A percentile compares a stretch with the other conserved stretches of the same genome.
Conservation (phyloP, 2,113 vertebrate species). For the Zosterops japonicus region DNA sequence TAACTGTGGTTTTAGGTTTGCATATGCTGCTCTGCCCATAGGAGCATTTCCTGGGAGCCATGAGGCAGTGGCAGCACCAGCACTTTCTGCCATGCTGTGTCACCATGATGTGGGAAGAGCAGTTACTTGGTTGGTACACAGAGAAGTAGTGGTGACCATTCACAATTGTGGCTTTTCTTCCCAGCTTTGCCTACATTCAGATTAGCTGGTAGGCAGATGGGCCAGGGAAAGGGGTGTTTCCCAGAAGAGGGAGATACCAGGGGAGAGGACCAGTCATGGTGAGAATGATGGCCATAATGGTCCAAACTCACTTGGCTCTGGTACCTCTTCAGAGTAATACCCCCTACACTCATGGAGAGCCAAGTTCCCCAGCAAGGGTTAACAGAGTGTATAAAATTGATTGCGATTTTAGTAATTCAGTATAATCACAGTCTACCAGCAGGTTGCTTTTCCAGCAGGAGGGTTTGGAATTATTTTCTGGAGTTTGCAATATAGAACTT, state of each 20-base stretch:
- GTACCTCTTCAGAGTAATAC: not conserved
- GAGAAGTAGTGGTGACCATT: not conserved
- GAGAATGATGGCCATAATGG: accelerated
- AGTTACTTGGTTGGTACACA: slow-evolving; percentile 11
- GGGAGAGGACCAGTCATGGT: accelerated
- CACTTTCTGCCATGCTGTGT: not conserved
- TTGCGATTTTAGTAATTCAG: slow-evolving; percentile 86
- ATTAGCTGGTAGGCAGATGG: not conserved
- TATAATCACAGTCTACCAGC: slow-evolving; percentile 89
- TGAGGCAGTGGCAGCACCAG: not conserved
- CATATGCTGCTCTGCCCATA: accelerated
- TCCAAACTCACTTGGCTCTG: not conserved
- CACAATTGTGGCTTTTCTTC: not conserved
- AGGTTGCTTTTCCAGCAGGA: slow-evolving; percentile 87
- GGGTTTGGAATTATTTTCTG: slow-evolving; percentile 88
- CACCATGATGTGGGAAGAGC: not conserved
- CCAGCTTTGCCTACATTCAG: not conserved
- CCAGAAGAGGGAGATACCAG: not conserved
- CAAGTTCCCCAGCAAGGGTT: slow-evolving; percentile 76
- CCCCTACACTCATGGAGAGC: not conserved
- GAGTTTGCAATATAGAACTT: slow-evolving; percentile 90
- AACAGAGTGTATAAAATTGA: slow-evolving; percentile 85
- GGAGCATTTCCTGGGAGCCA: not conserved
- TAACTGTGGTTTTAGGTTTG: not conserved
- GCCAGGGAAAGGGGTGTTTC: not conserved